Base-by-base conservation (phyloP, 2,888 invertebrate species). In the Leucophenga montana region DNA sequence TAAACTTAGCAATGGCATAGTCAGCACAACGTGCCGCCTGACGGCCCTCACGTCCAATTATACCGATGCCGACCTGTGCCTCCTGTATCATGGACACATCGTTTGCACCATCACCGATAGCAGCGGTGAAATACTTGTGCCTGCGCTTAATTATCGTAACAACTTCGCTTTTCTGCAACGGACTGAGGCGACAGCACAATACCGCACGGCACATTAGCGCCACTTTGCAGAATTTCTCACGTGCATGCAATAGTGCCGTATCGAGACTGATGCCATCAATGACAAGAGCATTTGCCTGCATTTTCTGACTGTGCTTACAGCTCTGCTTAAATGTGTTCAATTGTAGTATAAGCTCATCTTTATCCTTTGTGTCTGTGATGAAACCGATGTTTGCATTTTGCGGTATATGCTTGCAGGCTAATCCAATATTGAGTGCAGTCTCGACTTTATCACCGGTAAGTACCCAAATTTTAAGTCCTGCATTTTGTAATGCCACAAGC, bases 71-170 rank as follows among this genome's bases (percentile, higher is more conserved):
- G 14, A 97, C 95, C 83, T 98, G 96, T 0, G 98, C 97, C 86
- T 97, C 97, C 85, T 97, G 97, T 80, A 98, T 97, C 98, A 98
- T 98, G 50, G 97, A 96, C 48, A 98, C 97, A 87, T 98, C 98
- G 88, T 98, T 98, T 53, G 97, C 98, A 0, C 98, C 98, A 85
- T 98, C 98, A 0, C 98, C 98, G 54, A 98, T 95, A 0, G 98
- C 97, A 0, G 97, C 97, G 0, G 96, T 97, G 46, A 94, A 91
- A 0, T 97, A 95, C 13, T 82, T 89, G 46, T 91, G 77, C 0
- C 82, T 71, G 0, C 77, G 84, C 74, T 88, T 89, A 3, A 98
- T 93, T 86, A 98, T 86, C 75, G 93, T 92, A 3, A 98, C 97
- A 82, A 97, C 94, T 90, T 95, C 92, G 77, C 94, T 95, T 87